Evolutionary conservation across 2,888 invertebrate genomes (phyloP).

Genomic region (Liopterus haemorrhoidalis): DNA sequence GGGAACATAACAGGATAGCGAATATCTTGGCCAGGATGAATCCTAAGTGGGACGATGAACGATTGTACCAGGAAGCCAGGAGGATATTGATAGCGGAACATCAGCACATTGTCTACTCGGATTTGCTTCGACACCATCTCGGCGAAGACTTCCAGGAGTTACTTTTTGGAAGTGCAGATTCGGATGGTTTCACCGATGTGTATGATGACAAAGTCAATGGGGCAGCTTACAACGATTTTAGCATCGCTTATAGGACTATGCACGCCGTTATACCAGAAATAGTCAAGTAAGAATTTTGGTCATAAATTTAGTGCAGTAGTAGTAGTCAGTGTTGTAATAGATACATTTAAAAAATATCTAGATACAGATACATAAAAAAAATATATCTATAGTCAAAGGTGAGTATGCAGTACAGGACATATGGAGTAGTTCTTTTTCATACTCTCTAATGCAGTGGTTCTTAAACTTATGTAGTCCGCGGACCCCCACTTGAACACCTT

Average conservation of each 20-base stretch:
- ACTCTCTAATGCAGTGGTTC: no score
- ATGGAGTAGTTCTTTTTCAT: no score
- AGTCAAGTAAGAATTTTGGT: conserved; percentile 5
- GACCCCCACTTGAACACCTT: no score
- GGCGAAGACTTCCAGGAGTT: background rate
- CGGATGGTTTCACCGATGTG: conserved; percentile 8
- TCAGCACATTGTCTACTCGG: conserved; percentile 39
- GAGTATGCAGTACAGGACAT: no score
- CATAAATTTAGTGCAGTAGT: no score
- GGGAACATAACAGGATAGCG: conserved; percentile 39
- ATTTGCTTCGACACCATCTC: conserved; percentile 32
- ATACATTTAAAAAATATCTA: no score
- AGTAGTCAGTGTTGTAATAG: no score
- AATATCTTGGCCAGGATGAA: conserved; percentile 36
- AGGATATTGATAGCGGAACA: conserved; percentile 36
- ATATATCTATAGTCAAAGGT: no score
- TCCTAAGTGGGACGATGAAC: conserved; percentile 40
- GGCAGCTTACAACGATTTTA: conserved; percentile 12
- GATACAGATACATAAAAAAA: no score
- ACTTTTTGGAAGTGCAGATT: conserved; percentile 12
- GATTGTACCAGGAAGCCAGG: conserved; percentile 36
- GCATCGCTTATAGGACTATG: conserved; percentile 12
- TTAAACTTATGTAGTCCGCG: no score
- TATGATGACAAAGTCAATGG: conserved; percentile 13
- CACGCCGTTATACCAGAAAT: conserved; percentile 12